Evolutionary conservation across 1,140 invertebrate genomes (phyloP), one percentile per base, ranked within the genome.

Genomic region (Yoshiicerus persimilis): DNA sequence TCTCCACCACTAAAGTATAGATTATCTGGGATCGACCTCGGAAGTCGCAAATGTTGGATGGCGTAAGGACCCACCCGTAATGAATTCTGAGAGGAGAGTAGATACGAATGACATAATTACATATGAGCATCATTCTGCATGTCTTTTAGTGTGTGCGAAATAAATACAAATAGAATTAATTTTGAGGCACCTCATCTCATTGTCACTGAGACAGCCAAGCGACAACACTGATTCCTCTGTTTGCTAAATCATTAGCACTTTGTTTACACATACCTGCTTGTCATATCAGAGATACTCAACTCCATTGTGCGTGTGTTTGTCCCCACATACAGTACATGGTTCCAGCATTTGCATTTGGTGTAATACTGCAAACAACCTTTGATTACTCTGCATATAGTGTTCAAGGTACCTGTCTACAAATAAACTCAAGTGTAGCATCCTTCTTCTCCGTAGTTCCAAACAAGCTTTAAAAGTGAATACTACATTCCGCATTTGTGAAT

Each of bases 261-360:
- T 56, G 47, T 56, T 56, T 56, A 16, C 47, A 56, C 20, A n/a
- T 56, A 90, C 95, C 95, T 2, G 93, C 47, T n/a, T n/a, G n/a
- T n/a, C 47, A n/a, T 56, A 56, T 56, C 47, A n/a, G n/a, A n/a
- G n/a, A n/a, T 56, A 20, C 11, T 94, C 64, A 94, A 95, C 90
- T 95, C n/a, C 16, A 56, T 16, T 56, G 9, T 47, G 47, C 47
- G 13, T 56, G 47, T 56, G 16, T 56, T n/a, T 56, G n/a, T 56
- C 13, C 20, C 20, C 20, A n/a, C 47, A 56, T 16, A 20, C 13
- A 56, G 47, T 56, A 56, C 47, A 56, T n/a, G 47, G 0, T 56
- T 56, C n/a, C n/a, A 56, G 47, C 47, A 56, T 56, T 56, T 56
- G 47, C 8, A n/a, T n/a, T 56, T 6, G n/a, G 4, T 56, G 47